Evolutionary conservation across 64 coral and sea anemone species (phyloP).

Genomic region (Porites lutea): DNA sequence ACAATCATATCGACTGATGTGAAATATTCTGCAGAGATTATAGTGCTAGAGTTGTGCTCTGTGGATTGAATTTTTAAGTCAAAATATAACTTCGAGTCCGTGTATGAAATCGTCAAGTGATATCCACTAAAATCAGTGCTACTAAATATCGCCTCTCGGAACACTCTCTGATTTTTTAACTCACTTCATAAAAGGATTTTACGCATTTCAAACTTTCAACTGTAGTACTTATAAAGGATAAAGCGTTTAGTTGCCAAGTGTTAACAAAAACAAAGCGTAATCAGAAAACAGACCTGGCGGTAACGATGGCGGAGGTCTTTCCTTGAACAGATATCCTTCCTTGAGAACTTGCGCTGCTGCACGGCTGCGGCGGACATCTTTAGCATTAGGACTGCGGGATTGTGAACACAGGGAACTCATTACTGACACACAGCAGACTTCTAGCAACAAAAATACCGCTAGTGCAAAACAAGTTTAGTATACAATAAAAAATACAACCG

Average conservation of each 20-base stretch:
- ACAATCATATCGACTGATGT: too few relatives aligned
- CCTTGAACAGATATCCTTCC: conserved; percentile 71
- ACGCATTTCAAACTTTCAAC: too few relatives aligned
- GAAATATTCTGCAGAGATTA: too few relatives aligned
- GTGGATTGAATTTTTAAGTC: too few relatives aligned
- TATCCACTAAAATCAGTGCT: too few relatives aligned
- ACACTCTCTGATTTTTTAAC: too few relatives aligned
- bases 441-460: background rate
- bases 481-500: background rate
- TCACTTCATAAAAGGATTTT: too few relatives aligned
- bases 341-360: conserved; percentile 62
- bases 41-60: too few relatives aligned
- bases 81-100: too few relatives aligned
- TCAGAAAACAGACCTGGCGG: conserved; percentile 46
- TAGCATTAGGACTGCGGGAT: conserved; percentile 17
- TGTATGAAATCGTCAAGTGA: too few relatives aligned
- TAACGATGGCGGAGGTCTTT: conserved; percentile 37
- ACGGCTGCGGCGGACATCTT: conserved; percentile 56
- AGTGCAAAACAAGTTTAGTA: background rate
- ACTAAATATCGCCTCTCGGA: too few relatives aligned
- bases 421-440: background rate
- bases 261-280: background rate
- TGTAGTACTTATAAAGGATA: background rate
- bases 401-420: background rate
- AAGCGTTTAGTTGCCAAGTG: background rate